Percentiles rank a stretch among this genome's conserved stretches.
Evolutionary conservation across 2,888 invertebrate genomes (phyloP).

Genomic region (Orchestes rusci): DNA sequence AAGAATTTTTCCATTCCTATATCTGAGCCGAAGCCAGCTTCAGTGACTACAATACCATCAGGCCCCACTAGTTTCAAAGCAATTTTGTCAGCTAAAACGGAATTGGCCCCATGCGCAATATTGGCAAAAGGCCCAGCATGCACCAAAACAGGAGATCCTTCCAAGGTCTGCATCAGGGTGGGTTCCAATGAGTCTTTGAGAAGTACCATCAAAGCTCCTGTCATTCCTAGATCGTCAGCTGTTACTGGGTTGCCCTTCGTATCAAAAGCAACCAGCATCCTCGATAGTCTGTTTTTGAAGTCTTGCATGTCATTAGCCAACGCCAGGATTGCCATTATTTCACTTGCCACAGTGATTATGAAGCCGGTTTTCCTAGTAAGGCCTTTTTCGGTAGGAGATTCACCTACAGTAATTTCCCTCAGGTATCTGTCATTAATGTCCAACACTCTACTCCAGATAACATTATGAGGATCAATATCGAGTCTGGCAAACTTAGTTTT

Average conservation of each 20-base stretch:
- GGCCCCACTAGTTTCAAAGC: slow-evolving; percentile 89
- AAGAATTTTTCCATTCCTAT: slow-evolving; percentile 99
- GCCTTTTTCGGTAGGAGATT: slow-evolving; percentile 87
- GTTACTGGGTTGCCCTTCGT: slow-evolving; percentile 45
- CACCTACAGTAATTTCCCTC: slow-evolving; percentile 89
- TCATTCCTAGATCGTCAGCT: slow-evolving; percentile 62
- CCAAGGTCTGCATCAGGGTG: slow-evolving; percentile 93
- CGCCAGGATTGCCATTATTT: slow-evolving; percentile 97
- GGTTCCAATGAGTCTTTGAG: slow-evolving; percentile 93
- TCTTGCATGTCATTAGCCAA: slow-evolving; percentile 76
- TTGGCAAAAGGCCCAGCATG: slow-evolving; percentile 99
- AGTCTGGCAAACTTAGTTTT: slow-evolving; percentile 72
- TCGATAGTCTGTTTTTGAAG: slow-evolving; percentile 80
- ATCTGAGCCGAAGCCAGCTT: slow-evolving; percentile 98
- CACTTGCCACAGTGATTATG: slow-evolving; percentile 93
- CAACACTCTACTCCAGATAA: slow-evolving; percentile 93
- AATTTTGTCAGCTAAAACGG: slow-evolving; percentile 89
- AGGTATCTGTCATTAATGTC: slow-evolving; percentile 95
- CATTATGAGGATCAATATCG: slow-evolving; percentile 80
- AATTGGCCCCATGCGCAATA: slow-evolving; percentile 97
- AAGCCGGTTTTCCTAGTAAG: slow-evolving; percentile 76
- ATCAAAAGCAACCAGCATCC: slow-evolving; percentile 87
- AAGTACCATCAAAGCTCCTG: slow-evolving; percentile 89
- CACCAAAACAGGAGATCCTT: slow-evolving; percentile 92
- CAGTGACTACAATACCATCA: slow-evolving; percentile 90